phyloP scores from a whole-genome alignment of 2,888 invertebrate genomes.

The Patella caerulea region DNA sequence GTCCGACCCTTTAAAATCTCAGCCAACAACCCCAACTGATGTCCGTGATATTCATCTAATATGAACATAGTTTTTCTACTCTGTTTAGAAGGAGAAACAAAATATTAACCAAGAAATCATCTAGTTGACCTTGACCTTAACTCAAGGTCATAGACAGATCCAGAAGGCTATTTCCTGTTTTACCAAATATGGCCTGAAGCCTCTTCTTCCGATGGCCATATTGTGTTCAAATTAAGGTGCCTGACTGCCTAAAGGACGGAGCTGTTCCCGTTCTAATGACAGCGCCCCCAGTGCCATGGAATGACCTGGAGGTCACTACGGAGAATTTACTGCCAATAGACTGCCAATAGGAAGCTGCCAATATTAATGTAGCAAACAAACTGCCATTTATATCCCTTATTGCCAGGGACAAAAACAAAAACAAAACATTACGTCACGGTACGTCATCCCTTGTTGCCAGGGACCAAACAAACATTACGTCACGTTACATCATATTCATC shows the following conservation, averaged over 20 bases:
- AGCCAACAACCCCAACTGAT: constrained; percentile 86
- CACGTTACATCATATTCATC: not conserved
- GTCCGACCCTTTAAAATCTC: constrained; percentile 51
- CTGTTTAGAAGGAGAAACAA: too few species aligned
- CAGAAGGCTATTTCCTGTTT: not conserved
- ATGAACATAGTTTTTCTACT: too few species aligned
- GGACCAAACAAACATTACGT: not conserved
- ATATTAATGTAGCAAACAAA: constrained; percentile 3
- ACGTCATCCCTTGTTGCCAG: not conserved
- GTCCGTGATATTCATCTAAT: constrained; percentile 70
- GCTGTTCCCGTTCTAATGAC: not conserved
- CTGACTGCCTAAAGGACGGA: not conserved
- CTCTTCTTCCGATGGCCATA: not conserved
- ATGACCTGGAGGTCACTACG: constrained; percentile 3
- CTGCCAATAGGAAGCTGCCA: constrained; percentile 8
- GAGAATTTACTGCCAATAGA: constrained; percentile 2
- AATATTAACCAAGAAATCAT: not conserved
- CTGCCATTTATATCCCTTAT: not conserved
- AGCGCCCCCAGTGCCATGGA: not conserved
- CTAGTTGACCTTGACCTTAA: not conserved
- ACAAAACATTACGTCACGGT: too few species aligned
- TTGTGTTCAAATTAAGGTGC: not conserved
- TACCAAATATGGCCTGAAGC: not conserved
- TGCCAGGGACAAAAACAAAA: not conserved
- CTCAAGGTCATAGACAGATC: not conserved